A percentile compares a stretch with the other conserved stretches of the same genome.
These are phyloP conservation scores for Drosophila picticornis DNA, from an alignment of 2,888 invertebrate genomes.

Conservation along the genomic window DNA sequence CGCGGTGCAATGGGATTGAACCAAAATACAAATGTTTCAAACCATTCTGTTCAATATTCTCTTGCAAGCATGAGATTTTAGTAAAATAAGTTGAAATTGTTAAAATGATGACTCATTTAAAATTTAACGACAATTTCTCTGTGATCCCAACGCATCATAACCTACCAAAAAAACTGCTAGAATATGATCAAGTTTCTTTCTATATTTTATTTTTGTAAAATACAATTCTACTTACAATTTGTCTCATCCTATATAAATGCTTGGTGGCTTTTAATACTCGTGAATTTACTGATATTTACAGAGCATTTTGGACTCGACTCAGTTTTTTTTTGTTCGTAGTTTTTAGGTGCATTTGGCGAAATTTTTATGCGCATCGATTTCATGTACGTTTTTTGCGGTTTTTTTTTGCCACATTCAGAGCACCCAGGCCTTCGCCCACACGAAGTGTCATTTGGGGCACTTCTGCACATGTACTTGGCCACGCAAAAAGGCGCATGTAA, in stretches of 20 bases:
- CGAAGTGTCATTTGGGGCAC: conserved; percentile 73
- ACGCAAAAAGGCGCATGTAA: conserved; percentile 80
- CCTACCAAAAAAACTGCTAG: not conserved
- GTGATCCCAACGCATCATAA: not conserved
- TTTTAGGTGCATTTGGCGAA: conserved; percentile 17
- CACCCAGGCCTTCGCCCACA: conserved; percentile 21
- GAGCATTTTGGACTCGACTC: conserved; percentile 16
- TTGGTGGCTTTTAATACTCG: not conserved
- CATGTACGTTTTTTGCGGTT: conserved; percentile 60
- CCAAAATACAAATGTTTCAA: not conserved
- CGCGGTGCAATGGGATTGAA: conserved; percentile 19
- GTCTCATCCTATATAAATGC: not conserved
- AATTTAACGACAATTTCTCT: not conserved
- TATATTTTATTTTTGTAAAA: not conserved
- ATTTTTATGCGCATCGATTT: conserved; percentile 63
- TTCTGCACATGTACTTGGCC: conserved; percentile 75
- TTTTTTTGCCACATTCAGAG: conserved; percentile 29
- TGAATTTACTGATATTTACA: not conserved
- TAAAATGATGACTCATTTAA: not conserved
- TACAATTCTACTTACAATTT: not conserved
- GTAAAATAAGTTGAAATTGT: not conserved
- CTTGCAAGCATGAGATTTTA: not conserved
- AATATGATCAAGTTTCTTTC: not conserved
- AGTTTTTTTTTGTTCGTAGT: not conserved
- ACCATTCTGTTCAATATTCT: not conserved